Conservation (phyloP, 2,797 vertebrate species). For the Pitangus sulphuratus region DNA sequence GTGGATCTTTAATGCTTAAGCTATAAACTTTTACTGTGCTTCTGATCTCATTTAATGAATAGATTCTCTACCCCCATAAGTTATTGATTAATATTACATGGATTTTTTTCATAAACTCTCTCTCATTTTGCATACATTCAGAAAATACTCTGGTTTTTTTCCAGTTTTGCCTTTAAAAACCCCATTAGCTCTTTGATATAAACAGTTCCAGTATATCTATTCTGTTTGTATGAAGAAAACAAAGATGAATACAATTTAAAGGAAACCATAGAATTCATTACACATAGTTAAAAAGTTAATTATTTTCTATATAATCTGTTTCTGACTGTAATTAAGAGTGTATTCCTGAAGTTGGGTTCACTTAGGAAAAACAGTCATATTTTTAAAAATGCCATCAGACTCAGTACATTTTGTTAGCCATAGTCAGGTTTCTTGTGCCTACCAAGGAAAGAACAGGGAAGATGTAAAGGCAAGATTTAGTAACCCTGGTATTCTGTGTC, state of each 20-base stretch:
- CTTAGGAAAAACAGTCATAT: background rate
- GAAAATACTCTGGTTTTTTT: background rate
- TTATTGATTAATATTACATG: background rate
- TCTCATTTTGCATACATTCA: background rate
- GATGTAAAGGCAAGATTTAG: background rate
- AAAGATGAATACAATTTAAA: slow-evolving; percentile 19
- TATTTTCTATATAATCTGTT: slow-evolving; percentile 6
- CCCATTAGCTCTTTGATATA: slow-evolving; percentile 4
- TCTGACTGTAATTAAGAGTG: background rate
- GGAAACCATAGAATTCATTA: background rate
- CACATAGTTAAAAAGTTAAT: background rate
- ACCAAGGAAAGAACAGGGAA: background rate
- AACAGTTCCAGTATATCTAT: slow-evolving; percentile 22
- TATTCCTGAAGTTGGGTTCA: background rate
- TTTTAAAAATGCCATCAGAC: background rate
- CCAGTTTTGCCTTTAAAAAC: slow-evolving; percentile 7
- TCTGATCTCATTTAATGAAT: background rate
- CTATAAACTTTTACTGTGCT: slow-evolving; percentile 31
- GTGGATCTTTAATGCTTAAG: background rate
- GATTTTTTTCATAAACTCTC: background rate
- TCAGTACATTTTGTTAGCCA: background rate
- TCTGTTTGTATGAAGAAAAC: slow-evolving; percentile 19
- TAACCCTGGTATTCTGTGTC: slow-evolving; percentile 5
- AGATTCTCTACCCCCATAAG: background rate
- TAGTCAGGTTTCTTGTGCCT: background rate